Conservation (phyloP, 2,113 vertebrate species). For the Cryptotis parvus region DNA sequence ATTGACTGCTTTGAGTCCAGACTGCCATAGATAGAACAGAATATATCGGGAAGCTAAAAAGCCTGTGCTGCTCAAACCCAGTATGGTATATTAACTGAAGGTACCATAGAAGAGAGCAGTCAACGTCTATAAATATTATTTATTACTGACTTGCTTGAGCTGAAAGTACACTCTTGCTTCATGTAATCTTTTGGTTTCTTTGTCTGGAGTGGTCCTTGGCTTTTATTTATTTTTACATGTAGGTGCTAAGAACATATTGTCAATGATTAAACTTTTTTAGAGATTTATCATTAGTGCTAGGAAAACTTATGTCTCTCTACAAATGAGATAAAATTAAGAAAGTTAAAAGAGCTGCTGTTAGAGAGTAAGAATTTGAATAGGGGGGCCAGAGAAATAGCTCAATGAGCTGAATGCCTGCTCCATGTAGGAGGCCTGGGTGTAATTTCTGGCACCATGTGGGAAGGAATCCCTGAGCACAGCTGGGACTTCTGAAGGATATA, state of each 20-base stretch:
- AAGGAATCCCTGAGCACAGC: no score
- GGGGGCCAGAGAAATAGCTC: no score
- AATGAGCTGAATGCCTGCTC: no score
- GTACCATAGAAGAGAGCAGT: not conserved
- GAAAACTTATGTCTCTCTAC: conserved; percentile 41
- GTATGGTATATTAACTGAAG: not conserved
- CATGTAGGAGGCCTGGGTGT: no score
- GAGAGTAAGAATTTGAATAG: conserved; percentile 38
- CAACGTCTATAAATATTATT: conserved; percentile 41
- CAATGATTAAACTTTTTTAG: conserved; percentile 55
- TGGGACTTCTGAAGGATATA: no score
- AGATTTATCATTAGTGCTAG: conserved; percentile 49
- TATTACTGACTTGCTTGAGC: conserved; percentile 27
- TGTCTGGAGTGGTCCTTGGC: conserved; percentile 18
- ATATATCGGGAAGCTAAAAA: conserved; percentile 41
- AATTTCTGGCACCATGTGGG: no score
- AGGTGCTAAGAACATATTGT: conserved; percentile 36
- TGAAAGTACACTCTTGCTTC: not conserved
- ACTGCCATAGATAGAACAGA: conserved; percentile 49
- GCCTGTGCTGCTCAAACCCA: not conserved
- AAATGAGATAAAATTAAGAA: conserved; percentile 32
- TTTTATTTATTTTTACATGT: not conserved
- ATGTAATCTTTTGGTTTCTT: conserved; percentile 22
- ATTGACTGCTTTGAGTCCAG: conserved; percentile 55
- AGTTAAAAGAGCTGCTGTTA: conserved; percentile 7